phyloP scores from a whole-genome alignment of 2,113 vertebrate species.

The Vulpes lagopus region DNA sequence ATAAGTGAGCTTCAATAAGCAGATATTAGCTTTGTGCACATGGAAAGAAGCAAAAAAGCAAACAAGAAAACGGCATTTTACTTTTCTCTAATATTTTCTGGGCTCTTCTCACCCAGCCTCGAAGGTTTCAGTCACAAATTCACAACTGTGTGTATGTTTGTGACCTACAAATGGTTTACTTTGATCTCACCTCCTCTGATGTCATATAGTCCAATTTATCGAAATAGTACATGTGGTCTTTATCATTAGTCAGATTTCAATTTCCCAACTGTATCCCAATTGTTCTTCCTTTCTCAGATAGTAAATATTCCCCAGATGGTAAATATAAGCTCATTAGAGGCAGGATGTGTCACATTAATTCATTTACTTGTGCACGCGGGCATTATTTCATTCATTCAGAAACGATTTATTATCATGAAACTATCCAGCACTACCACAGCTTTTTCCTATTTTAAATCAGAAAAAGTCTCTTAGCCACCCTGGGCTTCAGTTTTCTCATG shows the following conservation, averaged over 20 bases:
- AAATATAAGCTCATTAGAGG: constrained; percentile 4
- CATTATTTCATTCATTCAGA: neutral
- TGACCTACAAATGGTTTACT: neutral
- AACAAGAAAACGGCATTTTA: neutral
- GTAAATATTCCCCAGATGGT: neutral
- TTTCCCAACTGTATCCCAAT: neutral
- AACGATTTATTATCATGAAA: neutral
- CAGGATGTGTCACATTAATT: neutral
- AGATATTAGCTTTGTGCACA: neutral
- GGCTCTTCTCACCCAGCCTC: neutral
- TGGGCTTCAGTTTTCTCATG: neutral
- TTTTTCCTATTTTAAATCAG: neutral
- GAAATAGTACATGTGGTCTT: neutral
- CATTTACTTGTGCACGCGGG: neutral
- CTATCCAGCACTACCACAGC: neutral
- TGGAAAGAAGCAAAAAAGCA: constrained; percentile 54
- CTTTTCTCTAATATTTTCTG: neutral
- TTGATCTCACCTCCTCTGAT: neutral
- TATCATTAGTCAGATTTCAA: neutral
- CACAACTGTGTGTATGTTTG: neutral
- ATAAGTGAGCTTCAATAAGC: neutral
- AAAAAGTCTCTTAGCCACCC: neutral
- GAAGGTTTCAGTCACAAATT: neutral
- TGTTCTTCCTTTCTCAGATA: neutral
- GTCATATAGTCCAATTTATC: neutral